A percentile compares a stretch with the other conserved stretches of the same genome.
phyloP scores from a whole-genome alignment of 1,140 invertebrate genomes.

The Rhopalosiphum maidis region DNA sequence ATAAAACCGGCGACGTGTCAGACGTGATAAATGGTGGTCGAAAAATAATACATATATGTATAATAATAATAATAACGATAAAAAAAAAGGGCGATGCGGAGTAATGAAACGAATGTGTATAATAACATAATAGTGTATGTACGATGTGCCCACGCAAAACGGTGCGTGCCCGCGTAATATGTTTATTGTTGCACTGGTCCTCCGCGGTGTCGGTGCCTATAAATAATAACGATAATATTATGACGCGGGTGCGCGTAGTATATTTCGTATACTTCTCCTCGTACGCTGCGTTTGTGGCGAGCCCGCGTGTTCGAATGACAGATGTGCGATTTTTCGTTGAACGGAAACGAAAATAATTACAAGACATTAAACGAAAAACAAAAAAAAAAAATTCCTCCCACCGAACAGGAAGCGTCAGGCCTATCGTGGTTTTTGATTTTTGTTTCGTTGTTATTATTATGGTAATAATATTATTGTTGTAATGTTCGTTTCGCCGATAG shows the following conservation, averaged over 20 bases:
- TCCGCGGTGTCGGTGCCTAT: background rate
- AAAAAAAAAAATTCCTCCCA: background rate
- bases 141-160: background rate
- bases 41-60: background rate
- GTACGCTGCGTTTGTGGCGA: background rate
- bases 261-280: background rate
- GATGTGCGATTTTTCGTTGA: background rate
- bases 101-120: background rate
- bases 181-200: background rate
- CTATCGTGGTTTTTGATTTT: background rate
- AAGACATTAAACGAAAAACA: background rate
- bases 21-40: background rate
- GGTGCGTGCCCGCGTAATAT: background rate
- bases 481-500: background rate
- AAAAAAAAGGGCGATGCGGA: background rate
- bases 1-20: constrained; percentile 14
- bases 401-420: too few relatives aligned
- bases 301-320: background rate
- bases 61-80: background rate
- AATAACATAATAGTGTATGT: background rate
- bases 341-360: background rate
- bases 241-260: background rate
- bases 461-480: background rate
- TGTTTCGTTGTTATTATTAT: background rate
- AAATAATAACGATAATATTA: background rate